Base-by-base conservation (phyloP, 2,888 invertebrate species). In the Drosophila meridionalis region DNA sequence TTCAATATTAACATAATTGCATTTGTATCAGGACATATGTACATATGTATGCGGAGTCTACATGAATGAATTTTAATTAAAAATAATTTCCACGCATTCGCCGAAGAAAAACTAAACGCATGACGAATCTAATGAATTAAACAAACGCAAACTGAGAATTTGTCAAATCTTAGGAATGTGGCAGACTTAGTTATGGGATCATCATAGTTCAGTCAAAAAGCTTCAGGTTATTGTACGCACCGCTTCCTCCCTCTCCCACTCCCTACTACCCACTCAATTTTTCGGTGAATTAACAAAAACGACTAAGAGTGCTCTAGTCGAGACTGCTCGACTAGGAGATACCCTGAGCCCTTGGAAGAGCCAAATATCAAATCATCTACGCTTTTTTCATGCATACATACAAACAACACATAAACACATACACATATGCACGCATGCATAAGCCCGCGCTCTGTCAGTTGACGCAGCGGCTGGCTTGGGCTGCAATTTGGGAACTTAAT, bases 41-140 rank as follows among this genome's bases (percentile, higher is more conserved):
- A 30, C 30, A 30, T 48, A 14, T 8, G 53, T 26, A 36, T 20
- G 34, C 52, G 32, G 2, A 34, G 12, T 11, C 26, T 48, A 32
- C 68, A 64, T 61, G 63, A 30, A 20, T 20, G 20, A 56, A 36
- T 66, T 52, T 57, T 64, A 72, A 76, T 78, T 79, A 66, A 64
- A 75, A 65, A 79, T 53, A 76, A 73, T 73, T 79, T 80, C 74
- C 58, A 82, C 83, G 83, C 82, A 76, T 69, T 76, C 52, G 47
- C 32, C 45, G 28, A 32, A 47, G 8, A 26, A 43, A 64, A 65
- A 56, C 50, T 28, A 58, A 61, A 40, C 58, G 61, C 77, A 76
- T 78, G 58, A 62, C 76, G 65, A 77, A 78, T 78, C 66, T 61
- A 64, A 64, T 53, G 53, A 76, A 63, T 73, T 78, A 62, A 56